Conservation (phyloP, 2,113 vertebrate species). For the Grammomys surdaster region DNA sequence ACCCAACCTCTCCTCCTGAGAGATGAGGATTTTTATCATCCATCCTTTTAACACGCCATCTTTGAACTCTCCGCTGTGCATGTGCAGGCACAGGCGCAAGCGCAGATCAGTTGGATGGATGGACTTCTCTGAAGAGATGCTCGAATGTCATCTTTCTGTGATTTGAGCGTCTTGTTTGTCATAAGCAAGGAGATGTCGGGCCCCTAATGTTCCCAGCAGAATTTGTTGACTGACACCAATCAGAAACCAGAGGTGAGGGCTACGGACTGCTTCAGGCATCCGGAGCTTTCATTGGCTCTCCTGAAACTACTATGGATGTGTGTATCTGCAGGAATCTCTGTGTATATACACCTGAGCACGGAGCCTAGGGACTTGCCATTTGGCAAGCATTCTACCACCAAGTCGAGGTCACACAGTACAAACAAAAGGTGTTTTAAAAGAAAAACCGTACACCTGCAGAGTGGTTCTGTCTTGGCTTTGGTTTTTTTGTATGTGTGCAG, state of each 20-base stretch:
- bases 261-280: background rate
- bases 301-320: no score
- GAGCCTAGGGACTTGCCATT: background rate
- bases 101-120: fast-evolving
- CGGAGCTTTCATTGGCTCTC: no score
- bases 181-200: no score
- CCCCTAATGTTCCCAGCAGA: background rate
- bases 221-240: background rate
- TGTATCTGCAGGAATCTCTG: background rate
- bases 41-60: background rate
- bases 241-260: background rate
- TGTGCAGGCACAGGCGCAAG: no score
- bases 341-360: no score
- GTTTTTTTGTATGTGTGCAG: background rate
- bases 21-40: background rate
- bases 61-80: background rate
- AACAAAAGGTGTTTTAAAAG: background rate
- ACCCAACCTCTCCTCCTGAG: background rate
- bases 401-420: no score
- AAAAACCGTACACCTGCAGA: background rate
- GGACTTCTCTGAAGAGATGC: background rate
- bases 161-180: background rate
- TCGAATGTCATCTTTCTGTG: background rate
- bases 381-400: background rate
- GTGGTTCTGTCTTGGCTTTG: background rate